Evolutionary conservation across 2,888 invertebrate species (phyloP).

Genomic region (Tupiocoris notatus): DNA sequence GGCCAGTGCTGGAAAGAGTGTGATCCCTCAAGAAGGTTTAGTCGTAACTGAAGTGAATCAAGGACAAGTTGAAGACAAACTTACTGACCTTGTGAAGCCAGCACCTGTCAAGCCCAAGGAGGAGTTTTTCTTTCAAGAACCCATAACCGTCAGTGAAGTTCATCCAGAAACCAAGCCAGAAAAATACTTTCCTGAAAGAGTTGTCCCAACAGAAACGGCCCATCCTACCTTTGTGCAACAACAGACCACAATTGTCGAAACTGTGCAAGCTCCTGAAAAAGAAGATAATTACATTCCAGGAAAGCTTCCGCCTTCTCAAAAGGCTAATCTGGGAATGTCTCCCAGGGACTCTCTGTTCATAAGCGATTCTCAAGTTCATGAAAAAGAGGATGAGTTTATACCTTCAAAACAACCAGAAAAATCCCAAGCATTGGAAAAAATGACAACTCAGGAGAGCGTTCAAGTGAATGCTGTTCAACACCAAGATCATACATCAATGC

Average conservation of each 20-base stretch:
- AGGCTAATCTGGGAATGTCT: constrained; percentile 61
- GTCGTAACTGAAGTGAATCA: constrained; percentile 66
- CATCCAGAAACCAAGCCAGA: constrained; percentile 69
- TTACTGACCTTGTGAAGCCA: constrained; percentile 57
- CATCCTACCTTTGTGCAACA: constrained; percentile 65
- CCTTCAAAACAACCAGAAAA: constrained; percentile 55
- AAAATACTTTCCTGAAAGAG: constrained; percentile 74
- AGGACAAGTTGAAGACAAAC: constrained; percentile 61
- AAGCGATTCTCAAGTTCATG: constrained; percentile 60
- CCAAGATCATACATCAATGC: constrained; percentile 65
- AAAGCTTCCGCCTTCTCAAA: constrained; percentile 63
- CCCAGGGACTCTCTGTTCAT: constrained; percentile 63
- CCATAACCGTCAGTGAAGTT: constrained; percentile 67
- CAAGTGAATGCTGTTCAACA: constrained; percentile 63
- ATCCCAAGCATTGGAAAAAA: constrained; percentile 58
- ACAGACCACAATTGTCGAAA: constrained; percentile 62
- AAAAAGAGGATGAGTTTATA: constrained; percentile 64
- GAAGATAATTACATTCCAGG: constrained; percentile 64
- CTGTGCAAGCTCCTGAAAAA: constrained; percentile 66
- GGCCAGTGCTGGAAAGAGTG: constrained; percentile 60
- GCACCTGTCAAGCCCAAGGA: constrained; percentile 61
- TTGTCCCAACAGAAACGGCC: constrained; percentile 76
- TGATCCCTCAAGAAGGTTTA: constrained; percentile 64
- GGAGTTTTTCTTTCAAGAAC: constrained; percentile 64
- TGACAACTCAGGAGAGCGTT: constrained; percentile 57